A percentile compares a stretch with the other conserved stretches of the same genome.
Evolutionary conservation across 35 echinoderm and acorn worm species (phyloP).

Genomic region (Stichopus chloronotus): DNA sequence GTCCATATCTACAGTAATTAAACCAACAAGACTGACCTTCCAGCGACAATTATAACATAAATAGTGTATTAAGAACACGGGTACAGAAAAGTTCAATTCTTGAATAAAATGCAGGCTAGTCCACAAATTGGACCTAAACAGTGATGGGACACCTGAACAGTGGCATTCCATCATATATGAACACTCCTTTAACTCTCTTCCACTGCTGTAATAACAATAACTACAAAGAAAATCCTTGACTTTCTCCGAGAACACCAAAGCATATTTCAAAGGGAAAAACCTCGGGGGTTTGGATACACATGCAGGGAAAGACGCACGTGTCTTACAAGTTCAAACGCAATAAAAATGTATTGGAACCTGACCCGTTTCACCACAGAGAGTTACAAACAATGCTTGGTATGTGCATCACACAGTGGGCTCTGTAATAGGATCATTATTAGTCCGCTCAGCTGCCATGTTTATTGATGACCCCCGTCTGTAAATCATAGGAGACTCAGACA

Average conservation of each 20-base stretch:
- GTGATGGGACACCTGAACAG: too few species aligned
- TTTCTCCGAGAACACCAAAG: too few species aligned
- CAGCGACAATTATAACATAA: too few species aligned
- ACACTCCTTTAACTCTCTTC: background rate
- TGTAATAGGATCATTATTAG: background rate
- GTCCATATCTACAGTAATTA: too few species aligned
- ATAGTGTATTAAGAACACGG: too few species aligned
- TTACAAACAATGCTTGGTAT: constrained; percentile 31
- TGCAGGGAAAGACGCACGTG: background rate
- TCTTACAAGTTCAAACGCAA: background rate
- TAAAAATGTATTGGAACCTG: background rate
- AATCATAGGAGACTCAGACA: constrained; percentile 1
- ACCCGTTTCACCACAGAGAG: constrained; percentile 22
- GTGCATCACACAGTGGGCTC: constrained; percentile 20
- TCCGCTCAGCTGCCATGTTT: constrained; percentile 7
- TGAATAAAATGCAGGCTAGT: too few species aligned
- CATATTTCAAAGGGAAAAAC: background rate
- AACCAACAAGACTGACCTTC: too few species aligned
- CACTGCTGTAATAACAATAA: background rate
- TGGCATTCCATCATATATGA: too few species aligned
- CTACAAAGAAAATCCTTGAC: too few species aligned
- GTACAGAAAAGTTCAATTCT: too few species aligned
- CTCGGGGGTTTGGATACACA: background rate
- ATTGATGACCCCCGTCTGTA: background rate
- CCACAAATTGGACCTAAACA: too few species aligned